Percentiles rank a stretch among this genome's conserved stretches.
Conservation (phyloP, 2,797 vertebrate species). For the Pygocentrus nattereri region DNA sequence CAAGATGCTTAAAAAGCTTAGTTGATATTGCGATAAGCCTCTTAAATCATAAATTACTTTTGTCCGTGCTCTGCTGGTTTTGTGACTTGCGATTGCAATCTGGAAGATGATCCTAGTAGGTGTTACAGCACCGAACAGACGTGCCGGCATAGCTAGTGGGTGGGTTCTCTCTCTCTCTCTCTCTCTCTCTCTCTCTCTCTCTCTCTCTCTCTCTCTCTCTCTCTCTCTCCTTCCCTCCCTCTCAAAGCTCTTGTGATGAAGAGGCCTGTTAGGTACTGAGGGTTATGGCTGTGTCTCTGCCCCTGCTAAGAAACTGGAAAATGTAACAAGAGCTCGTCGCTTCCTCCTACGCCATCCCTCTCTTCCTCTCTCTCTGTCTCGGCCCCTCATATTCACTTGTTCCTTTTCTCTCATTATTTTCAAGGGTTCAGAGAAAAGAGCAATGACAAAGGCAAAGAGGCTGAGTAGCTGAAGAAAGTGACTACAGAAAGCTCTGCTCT, state of each 20-base stretch:
- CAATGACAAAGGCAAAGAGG: constrained; percentile 8
- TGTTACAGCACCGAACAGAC: constrained; percentile 14
- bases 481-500: constrained; percentile 7
- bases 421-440: constrained; percentile 15
- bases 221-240: no score
- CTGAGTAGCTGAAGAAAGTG: not conserved
- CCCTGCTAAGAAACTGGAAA: constrained; percentile 52
- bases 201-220: not conserved
- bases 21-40: not conserved
- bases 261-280: constrained; percentile 23
- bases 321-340: constrained; percentile 39
- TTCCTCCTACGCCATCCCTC: constrained; percentile 25
- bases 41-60: constrained; percentile 3
- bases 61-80: not conserved
- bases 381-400: constrained; percentile 21
- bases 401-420: constrained; percentile 42
- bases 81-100: not conserved
- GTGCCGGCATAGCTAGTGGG: not conserved
- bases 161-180: not conserved
- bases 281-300: constrained; percentile 40
- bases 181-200: not conserved
- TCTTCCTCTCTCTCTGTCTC: constrained; percentile 25
- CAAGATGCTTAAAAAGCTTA: not conserved
- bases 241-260: constrained; percentile 28
- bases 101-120: not conserved